Conservation (phyloP, 92 coral and sea anemone species). For the Metridium senile region DNA sequence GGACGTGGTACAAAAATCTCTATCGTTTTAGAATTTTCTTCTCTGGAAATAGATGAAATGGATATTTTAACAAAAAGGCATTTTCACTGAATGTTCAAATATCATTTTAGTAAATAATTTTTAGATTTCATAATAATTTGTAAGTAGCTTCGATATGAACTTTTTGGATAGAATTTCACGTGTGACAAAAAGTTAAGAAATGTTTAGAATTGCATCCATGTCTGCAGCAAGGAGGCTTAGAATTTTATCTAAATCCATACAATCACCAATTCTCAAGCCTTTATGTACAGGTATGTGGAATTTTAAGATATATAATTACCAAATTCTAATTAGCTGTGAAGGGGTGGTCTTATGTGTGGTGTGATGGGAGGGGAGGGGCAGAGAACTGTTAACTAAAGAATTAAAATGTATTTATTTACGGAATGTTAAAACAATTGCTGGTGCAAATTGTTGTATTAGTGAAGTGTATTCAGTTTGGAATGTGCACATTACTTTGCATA, state of each 20-base stretch:
- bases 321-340: not conserved
- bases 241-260: conserved; percentile 49
- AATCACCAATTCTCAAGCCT: conserved; percentile 40
- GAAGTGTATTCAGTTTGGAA: too few species aligned
- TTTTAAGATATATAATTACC: not conserved
- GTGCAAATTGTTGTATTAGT: too few species aligned
- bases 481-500: too few species aligned
- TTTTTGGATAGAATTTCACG: not conserved
- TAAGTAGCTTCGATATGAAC: not conserved
- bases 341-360: not conserved
- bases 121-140: not conserved
- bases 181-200: not conserved
- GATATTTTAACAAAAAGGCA: not conserved
- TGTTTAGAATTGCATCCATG: conserved; percentile 56
- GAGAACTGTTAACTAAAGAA: too few species aligned
- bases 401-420: too few species aligned
- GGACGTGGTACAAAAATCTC: not conserved
- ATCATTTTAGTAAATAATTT: not conserved
- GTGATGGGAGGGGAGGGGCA: not conserved
- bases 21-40: not conserved
- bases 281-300: conserved; percentile 43
- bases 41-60: not conserved
- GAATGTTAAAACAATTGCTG: too few species aligned
- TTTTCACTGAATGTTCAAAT: not conserved
- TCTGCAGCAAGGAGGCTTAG: conserved; percentile 64